Evolutionary conservation across 2,888 invertebrate species (phyloP).

Genomic region (Rotaria sp.): DNA sequence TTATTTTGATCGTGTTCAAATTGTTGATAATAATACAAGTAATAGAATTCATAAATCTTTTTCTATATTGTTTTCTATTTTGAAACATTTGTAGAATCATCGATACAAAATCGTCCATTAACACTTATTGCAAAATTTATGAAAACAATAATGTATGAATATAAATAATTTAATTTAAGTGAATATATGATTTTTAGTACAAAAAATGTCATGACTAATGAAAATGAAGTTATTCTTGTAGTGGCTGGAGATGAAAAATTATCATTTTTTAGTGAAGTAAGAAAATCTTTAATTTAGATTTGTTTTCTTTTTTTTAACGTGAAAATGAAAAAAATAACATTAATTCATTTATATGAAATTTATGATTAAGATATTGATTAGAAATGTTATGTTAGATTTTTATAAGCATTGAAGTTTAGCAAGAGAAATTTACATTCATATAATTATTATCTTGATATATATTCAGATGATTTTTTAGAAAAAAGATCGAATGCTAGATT

Average conservation of each 20-base stretch:
- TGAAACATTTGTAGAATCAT: background rate
- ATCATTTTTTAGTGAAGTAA: background rate
- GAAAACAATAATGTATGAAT: background rate
- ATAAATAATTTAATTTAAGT: background rate
- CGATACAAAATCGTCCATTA: background rate
- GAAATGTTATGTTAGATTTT: no score
- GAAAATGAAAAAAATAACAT: no score
- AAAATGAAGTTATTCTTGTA: background rate
- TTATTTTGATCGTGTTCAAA: conserved; percentile 15
- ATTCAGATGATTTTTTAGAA: no score
- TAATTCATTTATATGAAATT: no score
- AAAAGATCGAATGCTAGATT: no score
- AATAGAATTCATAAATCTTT: background rate
- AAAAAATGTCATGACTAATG: background rate
- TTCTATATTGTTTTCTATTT: background rate
- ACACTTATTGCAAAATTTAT: background rate
- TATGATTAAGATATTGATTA: no score
- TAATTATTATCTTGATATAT: no score
- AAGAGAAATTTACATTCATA: no score
- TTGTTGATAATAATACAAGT: background rate
- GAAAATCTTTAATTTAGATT: background rate
- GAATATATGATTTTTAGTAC: background rate
- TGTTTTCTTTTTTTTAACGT: background rate
- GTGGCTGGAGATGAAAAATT: background rate
- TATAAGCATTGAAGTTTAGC: no score